Percentiles rank a stretch among this genome's conserved stretches.
Conservation (phyloP, 2,113 vertebrate species). For the Boulengeromyrus knoepffleri region DNA sequence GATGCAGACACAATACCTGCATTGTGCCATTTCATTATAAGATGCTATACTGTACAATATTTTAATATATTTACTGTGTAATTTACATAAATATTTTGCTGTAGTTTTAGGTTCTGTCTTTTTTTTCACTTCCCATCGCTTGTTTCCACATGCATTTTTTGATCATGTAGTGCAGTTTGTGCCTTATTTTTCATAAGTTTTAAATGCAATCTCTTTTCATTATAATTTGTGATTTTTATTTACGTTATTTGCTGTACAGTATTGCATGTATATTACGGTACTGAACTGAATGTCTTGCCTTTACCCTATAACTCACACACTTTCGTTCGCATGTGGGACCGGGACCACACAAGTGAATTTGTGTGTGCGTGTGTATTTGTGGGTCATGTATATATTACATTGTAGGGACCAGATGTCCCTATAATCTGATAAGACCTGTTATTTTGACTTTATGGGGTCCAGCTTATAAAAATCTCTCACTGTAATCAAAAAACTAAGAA, state of each 20-base stretch:
- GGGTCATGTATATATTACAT: not conserved
- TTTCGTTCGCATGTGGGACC: slow-evolving; percentile 51
- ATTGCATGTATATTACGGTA: not conserved
- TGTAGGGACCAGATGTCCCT: not conserved
- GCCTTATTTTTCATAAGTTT: not conserved
- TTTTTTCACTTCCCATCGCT: not conserved
- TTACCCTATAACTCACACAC: not conserved
- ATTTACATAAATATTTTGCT: not conserved
- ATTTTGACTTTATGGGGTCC: not conserved
- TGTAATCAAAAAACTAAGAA: not conserved
- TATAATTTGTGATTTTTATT: not conserved
- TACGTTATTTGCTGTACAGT: not conserved
- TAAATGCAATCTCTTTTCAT: not conserved
- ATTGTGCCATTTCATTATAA: not conserved
- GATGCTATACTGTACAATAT: not conserved
- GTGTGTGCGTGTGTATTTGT: not conserved
- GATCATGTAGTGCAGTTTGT: not conserved
- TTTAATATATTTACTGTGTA: not conserved
- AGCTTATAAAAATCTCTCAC: not conserved
- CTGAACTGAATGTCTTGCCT: not conserved
- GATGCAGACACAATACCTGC: not conserved
- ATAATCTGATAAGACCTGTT: not conserved
- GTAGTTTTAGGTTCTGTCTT: not conserved
- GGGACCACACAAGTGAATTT: slow-evolving; percentile 32
- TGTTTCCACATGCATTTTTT: not conserved